A percentile compares a stretch with the other conserved stretches of the same genome.
Evolutionary conservation across 2,888 invertebrate genomes (phyloP).

Genomic region (Dilophus febrilis): DNA sequence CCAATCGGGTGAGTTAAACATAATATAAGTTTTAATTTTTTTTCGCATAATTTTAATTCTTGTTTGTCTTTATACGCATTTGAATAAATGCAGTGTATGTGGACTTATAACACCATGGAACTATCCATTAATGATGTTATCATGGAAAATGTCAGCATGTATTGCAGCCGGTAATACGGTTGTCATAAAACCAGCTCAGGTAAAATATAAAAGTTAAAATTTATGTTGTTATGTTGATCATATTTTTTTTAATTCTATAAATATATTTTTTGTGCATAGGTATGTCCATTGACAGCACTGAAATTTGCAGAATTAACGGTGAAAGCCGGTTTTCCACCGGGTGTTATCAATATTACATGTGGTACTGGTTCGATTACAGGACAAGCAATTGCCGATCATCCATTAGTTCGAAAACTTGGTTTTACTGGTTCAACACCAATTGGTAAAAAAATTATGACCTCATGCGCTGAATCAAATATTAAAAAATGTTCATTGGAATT

Average conservation of each 20-base stretch:
- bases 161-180: constrained; percentile 93
- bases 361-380: constrained; percentile 70
- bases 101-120: constrained; percentile 94
- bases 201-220: constrained; percentile 21
- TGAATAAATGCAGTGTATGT: constrained; percentile 50
- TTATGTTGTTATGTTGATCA: background rate
- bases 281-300: constrained; percentile 81
- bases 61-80: constrained; percentile 4
- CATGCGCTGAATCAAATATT: constrained; percentile 75
- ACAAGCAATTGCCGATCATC: constrained; percentile 75
- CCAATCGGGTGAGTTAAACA: constrained; percentile 54
- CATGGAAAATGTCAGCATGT: constrained; percentile 98
- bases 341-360: constrained; percentile 84
- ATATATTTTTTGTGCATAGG: constrained; percentile 34
- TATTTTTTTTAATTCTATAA: background rate
- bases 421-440: constrained; percentile 93
- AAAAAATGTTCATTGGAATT: constrained; percentile 90
- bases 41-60: background rate
- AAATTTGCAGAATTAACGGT: constrained; percentile 87
- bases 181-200: constrained; percentile 86
- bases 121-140: constrained; percentile 96
- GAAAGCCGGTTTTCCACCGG: constrained; percentile 83
- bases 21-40: background rate
- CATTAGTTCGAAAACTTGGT: constrained; percentile 73
- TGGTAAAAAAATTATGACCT: constrained; percentile 76